Evolutionary conservation across 1,140 invertebrate genomes (phyloP).

Genomic region (Brachionus sp.): DNA sequence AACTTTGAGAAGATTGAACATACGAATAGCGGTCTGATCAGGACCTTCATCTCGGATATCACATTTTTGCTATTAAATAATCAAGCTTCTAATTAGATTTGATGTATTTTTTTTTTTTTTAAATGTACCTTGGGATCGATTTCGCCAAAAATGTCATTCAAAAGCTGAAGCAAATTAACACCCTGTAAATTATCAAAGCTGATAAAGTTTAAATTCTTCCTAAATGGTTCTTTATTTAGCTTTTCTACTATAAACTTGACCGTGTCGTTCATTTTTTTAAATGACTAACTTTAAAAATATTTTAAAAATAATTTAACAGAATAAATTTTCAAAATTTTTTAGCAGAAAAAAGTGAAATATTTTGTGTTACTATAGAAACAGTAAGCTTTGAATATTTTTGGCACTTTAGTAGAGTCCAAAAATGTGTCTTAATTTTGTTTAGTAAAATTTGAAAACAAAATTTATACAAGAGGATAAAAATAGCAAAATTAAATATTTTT

Average conservation of each 20-base stretch:
- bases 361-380: too few species aligned
- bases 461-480: too few species aligned
- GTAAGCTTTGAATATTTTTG: too few species aligned
- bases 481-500: too few species aligned
- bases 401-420: too few species aligned
- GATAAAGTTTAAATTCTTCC: slow-evolving; percentile 75
- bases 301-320: neutral
- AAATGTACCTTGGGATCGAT: slow-evolving; percentile 65
- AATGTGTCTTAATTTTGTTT: too few species aligned
- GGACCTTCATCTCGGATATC: slow-evolving; percentile 67
- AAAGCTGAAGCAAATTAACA: slow-evolving; percentile 70
- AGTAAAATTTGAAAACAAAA: too few species aligned
- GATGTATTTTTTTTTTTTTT: neutral
- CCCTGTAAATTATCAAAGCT: slow-evolving; percentile 76
- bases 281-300: neutral
- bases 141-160: slow-evolving; percentile 68
- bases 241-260: slow-evolving; percentile 74
- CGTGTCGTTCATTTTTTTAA: slow-evolving; percentile 66
- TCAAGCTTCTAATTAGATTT: neutral
- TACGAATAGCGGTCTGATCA: slow-evolving; percentile 65
- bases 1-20: slow-evolving; percentile 65
- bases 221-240: slow-evolving; percentile 71
- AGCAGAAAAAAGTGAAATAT: neutral
- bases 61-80: slow-evolving; percentile 59
- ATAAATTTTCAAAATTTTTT: neutral